Conservation (phyloP, 1,140 invertebrate species). For the Ganaspis sp. region DNA sequence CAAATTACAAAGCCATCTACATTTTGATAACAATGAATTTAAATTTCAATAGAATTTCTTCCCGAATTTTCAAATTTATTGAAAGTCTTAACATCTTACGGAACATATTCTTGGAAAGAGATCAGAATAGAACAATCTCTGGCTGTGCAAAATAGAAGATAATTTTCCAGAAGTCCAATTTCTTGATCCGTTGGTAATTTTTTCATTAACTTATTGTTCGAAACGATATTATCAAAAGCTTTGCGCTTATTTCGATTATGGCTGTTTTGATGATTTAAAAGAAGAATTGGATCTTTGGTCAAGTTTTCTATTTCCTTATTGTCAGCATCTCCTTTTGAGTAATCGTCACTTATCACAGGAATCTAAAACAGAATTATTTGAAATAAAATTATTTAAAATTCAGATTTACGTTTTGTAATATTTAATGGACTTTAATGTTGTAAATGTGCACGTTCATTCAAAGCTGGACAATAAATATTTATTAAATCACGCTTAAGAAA, state of each 20-base stretch:
- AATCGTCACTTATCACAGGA: slow-evolving; percentile 16
- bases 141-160: slow-evolving; percentile 76
- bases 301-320: background rate
- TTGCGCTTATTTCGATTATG: background rate
- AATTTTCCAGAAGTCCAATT: slow-evolving; percentile 69
- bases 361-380: slow-evolving; percentile 40
- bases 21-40: no score
- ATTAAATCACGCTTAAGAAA: no score
- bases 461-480: background rate
- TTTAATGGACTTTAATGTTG: no score
- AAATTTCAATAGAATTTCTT: no score
- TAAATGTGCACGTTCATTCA: no score
- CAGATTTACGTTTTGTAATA: no score
- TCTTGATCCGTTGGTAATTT: slow-evolving; percentile 36
- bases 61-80: no score
- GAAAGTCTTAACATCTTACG: no score
- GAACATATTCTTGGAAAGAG: slow-evolving; percentile 71
- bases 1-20: no score
- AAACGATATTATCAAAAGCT: slow-evolving; percentile 32
- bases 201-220: slow-evolving; percentile 31
- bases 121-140: slow-evolving; percentile 79
- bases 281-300: background rate
- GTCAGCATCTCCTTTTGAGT: background rate
- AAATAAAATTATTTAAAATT: no score
- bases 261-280: background rate